phyloP scores from a whole-genome alignment of 2,797 vertebrate species.

The Ciconia nigra region DNA sequence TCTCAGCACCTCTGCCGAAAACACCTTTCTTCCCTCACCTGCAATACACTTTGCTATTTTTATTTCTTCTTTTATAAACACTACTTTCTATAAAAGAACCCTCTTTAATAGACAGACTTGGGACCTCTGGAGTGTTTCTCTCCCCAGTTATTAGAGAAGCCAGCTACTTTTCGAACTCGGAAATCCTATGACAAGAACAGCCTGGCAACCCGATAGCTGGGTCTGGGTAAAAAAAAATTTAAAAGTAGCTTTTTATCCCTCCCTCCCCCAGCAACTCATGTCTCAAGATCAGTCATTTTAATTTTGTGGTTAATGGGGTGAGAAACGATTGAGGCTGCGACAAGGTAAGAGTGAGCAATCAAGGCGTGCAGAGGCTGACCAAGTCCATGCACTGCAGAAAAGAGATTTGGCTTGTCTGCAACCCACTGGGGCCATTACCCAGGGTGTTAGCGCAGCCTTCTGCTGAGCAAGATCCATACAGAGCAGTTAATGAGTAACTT shows the following conservation, averaged over 20 bases:
- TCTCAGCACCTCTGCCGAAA: neutral
- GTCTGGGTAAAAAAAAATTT: neutral
- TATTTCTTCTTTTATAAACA: neutral
- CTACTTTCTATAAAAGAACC: neutral
- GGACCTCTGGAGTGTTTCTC: neutral
- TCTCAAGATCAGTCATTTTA: neutral
- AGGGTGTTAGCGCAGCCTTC: neutral
- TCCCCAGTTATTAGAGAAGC: neutral
- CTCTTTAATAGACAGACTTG: neutral
- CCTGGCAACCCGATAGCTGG: neutral
- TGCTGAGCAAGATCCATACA: rapidly evolving
- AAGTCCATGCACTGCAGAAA: rapidly evolving
- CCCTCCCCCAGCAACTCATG: neutral
- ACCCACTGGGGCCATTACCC: neutral
- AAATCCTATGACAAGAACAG: neutral
- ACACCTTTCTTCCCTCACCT: neutral
- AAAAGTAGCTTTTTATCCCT: neutral
- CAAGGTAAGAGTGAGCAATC: rapidly evolving
- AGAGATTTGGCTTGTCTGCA: neutral
- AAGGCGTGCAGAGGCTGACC: rapidly evolving
- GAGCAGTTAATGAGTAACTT: slow-evolving; percentile 35
- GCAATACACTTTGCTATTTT: neutral
- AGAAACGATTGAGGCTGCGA: neutral
- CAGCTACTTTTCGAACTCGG: neutral
- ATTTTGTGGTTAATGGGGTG: neutral